A percentile compares a stretch with the other conserved stretches of the same genome.
Conservation (phyloP, 2,113 vertebrate species). For the Sminthopsis crassicaudata region DNA sequence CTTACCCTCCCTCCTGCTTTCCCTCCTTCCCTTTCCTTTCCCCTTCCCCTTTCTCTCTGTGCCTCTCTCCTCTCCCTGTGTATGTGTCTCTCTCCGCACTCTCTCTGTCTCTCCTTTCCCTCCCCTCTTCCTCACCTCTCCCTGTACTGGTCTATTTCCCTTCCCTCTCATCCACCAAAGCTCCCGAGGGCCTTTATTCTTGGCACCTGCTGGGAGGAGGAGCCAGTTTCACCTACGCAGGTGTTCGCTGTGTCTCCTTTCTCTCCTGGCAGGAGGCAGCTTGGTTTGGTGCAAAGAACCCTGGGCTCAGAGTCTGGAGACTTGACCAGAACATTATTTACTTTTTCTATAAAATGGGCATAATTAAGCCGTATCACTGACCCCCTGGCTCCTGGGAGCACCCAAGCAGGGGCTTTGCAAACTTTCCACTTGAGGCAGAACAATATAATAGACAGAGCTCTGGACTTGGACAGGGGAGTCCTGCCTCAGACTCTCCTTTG, state of each 20-base stretch:
- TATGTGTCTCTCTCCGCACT: no score
- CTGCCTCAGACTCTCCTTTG: not conserved
- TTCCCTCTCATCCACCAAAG: not conserved
- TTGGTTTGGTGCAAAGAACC: not conserved
- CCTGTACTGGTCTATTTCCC: not conserved
- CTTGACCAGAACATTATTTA: not conserved
- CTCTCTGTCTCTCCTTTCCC: rapidly evolving
- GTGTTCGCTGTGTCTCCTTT: not conserved
- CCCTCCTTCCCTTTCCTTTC: no score
- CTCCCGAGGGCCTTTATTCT: not conserved
- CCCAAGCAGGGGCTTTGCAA: not conserved
- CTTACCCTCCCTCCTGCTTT: no score
- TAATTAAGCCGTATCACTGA: no score
- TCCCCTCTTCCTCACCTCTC: not conserved
- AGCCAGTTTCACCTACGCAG: not conserved
- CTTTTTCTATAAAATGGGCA: not conserved
- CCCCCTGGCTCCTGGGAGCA: not conserved
- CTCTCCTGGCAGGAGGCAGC: not conserved
- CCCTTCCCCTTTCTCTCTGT: no score
- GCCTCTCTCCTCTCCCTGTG: not conserved
- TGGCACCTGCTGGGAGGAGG: not conserved
- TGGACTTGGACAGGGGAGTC: not conserved
- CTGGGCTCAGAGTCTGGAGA: not conserved
- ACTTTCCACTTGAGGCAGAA: not conserved
- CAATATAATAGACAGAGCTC: not conserved